These are phyloP conservation scores for Drosophila hamatofila DNA, from an alignment of 2,888 invertebrate species.

Conservation along the genomic window DNA sequence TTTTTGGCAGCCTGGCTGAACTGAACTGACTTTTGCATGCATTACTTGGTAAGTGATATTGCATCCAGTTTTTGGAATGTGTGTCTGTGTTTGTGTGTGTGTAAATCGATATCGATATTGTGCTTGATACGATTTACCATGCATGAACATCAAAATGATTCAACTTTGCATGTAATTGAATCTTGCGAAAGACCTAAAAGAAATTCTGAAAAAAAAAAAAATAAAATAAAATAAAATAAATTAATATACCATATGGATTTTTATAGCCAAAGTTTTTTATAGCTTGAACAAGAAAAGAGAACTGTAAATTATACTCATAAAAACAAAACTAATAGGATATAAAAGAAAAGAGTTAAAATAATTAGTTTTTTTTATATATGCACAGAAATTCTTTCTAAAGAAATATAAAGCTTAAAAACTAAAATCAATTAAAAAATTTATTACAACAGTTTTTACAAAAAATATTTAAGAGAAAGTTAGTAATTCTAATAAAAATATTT, in stretches of 20 bases:
- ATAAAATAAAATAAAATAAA: no score
- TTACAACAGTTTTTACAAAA: no score
- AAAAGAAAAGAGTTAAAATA: no score
- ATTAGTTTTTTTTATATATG: no score
- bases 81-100: not conserved
- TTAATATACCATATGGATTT: not conserved
- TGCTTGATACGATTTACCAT: not conserved
- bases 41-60: not conserved
- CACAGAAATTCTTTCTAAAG: no score
- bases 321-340: no score
- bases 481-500: no score
- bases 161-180: not conserved
- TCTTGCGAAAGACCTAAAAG: not conserved
- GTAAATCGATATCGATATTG: not conserved
- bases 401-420: no score
- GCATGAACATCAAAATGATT: not conserved
- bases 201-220: not conserved
- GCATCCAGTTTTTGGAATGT: not conserved
- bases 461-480: no score
- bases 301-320: no score
- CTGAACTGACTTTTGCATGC: conserved; percentile 14
- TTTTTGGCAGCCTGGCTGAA: conserved; percentile 45
- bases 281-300: not conserved
- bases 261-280: not conserved
- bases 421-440: no score